Evolutionary conservation across 2,888 invertebrate species (phyloP).

Genomic region (Conus canariensis): DNA sequence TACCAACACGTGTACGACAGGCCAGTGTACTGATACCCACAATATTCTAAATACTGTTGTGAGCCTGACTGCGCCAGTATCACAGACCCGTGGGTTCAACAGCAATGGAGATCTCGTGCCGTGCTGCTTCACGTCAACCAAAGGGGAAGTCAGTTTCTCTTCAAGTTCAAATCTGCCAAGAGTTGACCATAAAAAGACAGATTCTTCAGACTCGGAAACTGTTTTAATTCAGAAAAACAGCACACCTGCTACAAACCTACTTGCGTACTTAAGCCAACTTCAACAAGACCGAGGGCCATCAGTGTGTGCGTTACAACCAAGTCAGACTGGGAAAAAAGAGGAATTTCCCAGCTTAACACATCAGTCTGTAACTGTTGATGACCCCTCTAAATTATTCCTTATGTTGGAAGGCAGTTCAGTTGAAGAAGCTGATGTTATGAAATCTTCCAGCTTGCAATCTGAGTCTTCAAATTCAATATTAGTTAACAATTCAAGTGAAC

Average conservation of each 20-base stretch:
- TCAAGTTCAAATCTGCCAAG: background rate
- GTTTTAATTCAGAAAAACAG: conserved; percentile 9
- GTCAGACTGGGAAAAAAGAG: background rate
- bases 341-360: background rate
- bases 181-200: background rate
- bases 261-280: conserved; percentile 13
- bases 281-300: conserved; percentile 4
- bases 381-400: background rate
- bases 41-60: background rate
- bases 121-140: background rate
- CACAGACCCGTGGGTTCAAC: background rate
- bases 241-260: conserved; percentile 30
- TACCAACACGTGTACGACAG: background rate
- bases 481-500: background rate
- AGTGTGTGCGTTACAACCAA: background rate
- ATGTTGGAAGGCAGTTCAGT: background rate
- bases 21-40: background rate
- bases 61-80: background rate
- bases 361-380: background rate
- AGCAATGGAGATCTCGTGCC: background rate
- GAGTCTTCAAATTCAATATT: background rate
- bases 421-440: background rate
- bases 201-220: conserved; percentile 6
- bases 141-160: conserved; percentile 7
- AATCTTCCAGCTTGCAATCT: background rate